A percentile compares a stretch with the other conserved stretches of the same genome.
Evolutionary conservation across 1,140 invertebrate species (phyloP).

Genomic region (Vanessa atalanta): DNA sequence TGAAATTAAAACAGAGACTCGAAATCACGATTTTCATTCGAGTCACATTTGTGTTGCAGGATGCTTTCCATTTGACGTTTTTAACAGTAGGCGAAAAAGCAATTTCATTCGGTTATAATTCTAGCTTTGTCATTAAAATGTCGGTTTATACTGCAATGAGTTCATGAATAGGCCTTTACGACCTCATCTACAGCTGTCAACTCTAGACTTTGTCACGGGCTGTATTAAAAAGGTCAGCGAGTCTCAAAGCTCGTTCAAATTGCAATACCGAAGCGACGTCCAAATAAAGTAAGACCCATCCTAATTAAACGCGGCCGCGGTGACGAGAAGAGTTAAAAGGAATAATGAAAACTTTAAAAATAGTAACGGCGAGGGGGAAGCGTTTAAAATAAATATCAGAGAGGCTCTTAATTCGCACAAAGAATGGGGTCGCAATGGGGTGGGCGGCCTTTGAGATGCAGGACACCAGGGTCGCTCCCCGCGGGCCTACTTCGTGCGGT

Average conservation of each 20-base stretch:
- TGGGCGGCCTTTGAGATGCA: slow-evolving; percentile 35
- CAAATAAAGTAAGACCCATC: slow-evolving; percentile 44
- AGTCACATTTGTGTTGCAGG: background rate
- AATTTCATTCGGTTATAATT: slow-evolving; percentile 20
- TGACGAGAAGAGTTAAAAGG: slow-evolving; percentile 51
- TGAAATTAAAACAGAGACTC: background rate
- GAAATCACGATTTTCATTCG: background rate
- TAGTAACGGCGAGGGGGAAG: slow-evolving; percentile 43
- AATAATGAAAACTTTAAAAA: slow-evolving; percentile 55
- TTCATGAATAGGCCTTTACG: slow-evolving; percentile 30
- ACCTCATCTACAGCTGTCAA: slow-evolving; percentile 25
- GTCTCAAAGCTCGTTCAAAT: slow-evolving; percentile 40
- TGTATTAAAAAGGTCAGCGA: slow-evolving; percentile 35
- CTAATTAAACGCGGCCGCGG: slow-evolving; percentile 52
- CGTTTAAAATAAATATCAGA: slow-evolving; percentile 59
- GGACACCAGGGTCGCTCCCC: slow-evolving; percentile 32
- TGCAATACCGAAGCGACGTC: slow-evolving; percentile 38
- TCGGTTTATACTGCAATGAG: slow-evolving; percentile 22
- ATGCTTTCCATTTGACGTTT: background rate
- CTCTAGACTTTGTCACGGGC: slow-evolving; percentile 24
- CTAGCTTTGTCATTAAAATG: slow-evolving; percentile 27
- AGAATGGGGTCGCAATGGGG: slow-evolving; percentile 43
- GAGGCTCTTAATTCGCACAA: slow-evolving; percentile 54
- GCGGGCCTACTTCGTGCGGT: slow-evolving; percentile 2
- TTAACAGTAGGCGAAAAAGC: slow-evolving; percentile 13